These are phyloP conservation scores for Iphiclides podalirius DNA, from an alignment of 2,888 invertebrate species.

Conservation along the genomic window DNA sequence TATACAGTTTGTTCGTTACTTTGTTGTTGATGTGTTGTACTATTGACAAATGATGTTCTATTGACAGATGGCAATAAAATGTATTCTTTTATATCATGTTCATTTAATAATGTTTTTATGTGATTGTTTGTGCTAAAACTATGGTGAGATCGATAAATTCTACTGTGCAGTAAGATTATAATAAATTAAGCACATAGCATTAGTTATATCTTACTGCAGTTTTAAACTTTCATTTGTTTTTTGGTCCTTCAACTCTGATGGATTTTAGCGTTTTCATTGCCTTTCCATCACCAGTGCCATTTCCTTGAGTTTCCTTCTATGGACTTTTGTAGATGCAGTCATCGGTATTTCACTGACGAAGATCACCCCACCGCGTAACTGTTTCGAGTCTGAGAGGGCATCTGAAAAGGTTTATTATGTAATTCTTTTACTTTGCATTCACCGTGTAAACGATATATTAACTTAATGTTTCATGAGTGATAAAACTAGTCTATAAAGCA, in stretches of 20 bases:
- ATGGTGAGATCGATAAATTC: not conserved
- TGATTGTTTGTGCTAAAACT: not conserved
- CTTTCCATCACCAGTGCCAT: slow-evolving; percentile 38
- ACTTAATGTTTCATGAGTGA: no score
- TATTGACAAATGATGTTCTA: slow-evolving; percentile 24
- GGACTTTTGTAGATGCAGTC: slow-evolving; percentile 47
- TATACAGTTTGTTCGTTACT: slow-evolving; percentile 15
- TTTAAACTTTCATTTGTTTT: no score
- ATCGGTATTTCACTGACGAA: slow-evolving; percentile 48
- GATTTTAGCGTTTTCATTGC: slow-evolving; percentile 28
- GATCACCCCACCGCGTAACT: slow-evolving; percentile 54
- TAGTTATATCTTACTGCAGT: no score
- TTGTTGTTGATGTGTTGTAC: slow-evolving; percentile 17
- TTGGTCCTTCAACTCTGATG: no score
- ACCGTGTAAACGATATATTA: no score
- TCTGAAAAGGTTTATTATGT: slow-evolving; percentile 40
- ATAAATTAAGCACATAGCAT: no score
- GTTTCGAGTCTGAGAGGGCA: slow-evolving; percentile 49
- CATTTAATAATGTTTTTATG: no score
- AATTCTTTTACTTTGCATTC: no score
- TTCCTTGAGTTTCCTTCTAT: slow-evolving; percentile 42
- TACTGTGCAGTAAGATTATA: no score
- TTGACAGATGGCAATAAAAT: no score
- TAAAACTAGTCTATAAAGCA: no score
- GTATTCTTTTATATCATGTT: not conserved